Evolutionary conservation across 2,888 invertebrate species (phyloP), one percentile per base, ranked within the genome.

Genomic region (Torymus auratus): DNA sequence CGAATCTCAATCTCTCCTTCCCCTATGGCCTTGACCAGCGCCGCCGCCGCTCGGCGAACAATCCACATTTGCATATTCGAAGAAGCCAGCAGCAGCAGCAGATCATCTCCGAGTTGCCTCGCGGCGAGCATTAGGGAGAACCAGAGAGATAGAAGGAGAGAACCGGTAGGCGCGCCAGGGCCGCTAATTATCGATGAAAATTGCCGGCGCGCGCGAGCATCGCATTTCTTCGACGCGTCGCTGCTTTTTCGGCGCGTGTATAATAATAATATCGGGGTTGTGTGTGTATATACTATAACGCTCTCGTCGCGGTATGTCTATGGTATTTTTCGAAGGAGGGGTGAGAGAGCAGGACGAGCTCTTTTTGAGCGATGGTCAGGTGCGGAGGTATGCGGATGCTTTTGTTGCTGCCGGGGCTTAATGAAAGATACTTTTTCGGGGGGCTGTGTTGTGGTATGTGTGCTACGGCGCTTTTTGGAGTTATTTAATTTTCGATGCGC

Each of bases 61-160:
- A 81, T 80, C 76, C 80, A 79, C 82, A 85, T 85, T 85, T 84
- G 83, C 85, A 85, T 85, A 82, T 81, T 81, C 82, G 81, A 72
- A 77, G 81, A 82, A 76, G 76, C 70, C 52, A 28, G 68, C 56
- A 61, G 62, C 23, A 50, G 69, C 14, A 55, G 83, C 41, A 81
- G 82, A 83, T 81, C 79, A 83, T 83, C 82, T 58, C 71, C 70
- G 41, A 11, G 58, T 53, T 11, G 65, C 65, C 78, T 68, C 76
- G 75, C 61, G 80, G 73, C 75, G 81, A 83, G 62, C 72, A 64
- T 67, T 75, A 67, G 56, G 82, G 41, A 41, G 41, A 41, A 41
- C 68, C 53, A 55, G 50, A 23, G 12, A n/a, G 20, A 13, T 0
- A 50, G 23, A 17, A 53, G 11, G 55, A 4, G 55, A 41, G 53